Conservation (phyloP, 2,113 vertebrate genomes). For the Python bivittatus region DNA sequence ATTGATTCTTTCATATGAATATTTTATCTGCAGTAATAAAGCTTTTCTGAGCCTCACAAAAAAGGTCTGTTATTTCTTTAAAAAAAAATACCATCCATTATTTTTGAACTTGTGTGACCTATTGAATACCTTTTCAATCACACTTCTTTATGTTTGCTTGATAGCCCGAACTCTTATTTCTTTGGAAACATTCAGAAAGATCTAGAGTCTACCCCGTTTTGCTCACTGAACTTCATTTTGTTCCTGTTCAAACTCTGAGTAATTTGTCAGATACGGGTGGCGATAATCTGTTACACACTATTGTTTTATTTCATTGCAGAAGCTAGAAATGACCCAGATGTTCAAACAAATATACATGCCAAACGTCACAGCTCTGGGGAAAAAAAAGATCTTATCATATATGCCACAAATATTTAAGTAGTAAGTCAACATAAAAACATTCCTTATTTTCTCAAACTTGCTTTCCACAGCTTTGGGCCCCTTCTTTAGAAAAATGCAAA, state of each 20-base stretch:
- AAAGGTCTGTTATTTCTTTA: neutral
- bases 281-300: slow-evolving; percentile 46
- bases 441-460: slow-evolving; percentile 48
- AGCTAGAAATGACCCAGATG: slow-evolving; percentile 54
- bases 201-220: neutral
- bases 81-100: slow-evolving; percentile 9
- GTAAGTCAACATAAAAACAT: slow-evolving; percentile 56
- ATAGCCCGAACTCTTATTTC: neutral
- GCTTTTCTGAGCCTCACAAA: slow-evolving; percentile 11
- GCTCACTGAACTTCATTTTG: slow-evolving; percentile 52
- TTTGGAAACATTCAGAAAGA: too few relatives aligned
- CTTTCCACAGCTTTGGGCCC: slow-evolving; percentile 20
- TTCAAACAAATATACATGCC: slow-evolving; percentile 65
- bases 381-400: slow-evolving; percentile 52
- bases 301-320: slow-evolving; percentile 58
- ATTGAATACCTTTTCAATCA: neutral
- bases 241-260: slow-evolving; percentile 59
- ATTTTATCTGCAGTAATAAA: slow-evolving; percentile 29
- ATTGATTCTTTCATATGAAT: slow-evolving; percentile 38
- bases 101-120: slow-evolving; percentile 1
- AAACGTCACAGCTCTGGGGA: slow-evolving; percentile 47
- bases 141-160: neutral
- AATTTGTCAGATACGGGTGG: slow-evolving; percentile 31
- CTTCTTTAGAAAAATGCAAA: slow-evolving; percentile 58
- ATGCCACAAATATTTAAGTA: slow-evolving; percentile 64